Evolutionary conservation across 2,888 invertebrate genomes (phyloP), one percentile per base, ranked within the genome.

Genomic region (Chesias legatella): DNA sequence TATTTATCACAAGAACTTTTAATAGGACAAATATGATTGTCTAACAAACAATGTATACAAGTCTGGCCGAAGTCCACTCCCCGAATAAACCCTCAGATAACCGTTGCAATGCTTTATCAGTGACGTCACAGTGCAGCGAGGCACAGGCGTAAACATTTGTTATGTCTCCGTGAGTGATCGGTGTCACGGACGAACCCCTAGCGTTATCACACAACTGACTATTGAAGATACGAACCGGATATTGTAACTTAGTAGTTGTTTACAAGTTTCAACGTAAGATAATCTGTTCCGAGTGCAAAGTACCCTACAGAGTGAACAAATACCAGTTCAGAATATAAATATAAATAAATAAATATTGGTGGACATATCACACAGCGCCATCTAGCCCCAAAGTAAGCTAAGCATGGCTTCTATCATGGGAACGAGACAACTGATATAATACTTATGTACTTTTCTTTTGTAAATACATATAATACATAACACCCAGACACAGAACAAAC

Each of bases 161-260:
- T 81, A 72, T 67, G 83, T 81, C 79, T 79, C 60, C 40, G 51
- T 65, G 71, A 71, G 69, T 71, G 71, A 79, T 74, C 71, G 79
- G 80, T 83, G 86, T 88, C 86, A 88, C 54, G 86, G 86, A 78
- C 86, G 84, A 86, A 86, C 86, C 86, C 80, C 85, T 79, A 29
- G 42, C 37, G 51, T 79, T 85, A 84, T 85, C 81, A 41, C 21
- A 10, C 57, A 58, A 57, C 61, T 27, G 48, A 38, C 37, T 40
- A 40, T 31, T 20, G 17, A 22, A 53, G 53, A 57, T 53, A 54
- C 53, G 59, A 75, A 63, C 61, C 74, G 72, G 75, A 76, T 74
- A 74, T 73, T 59, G 49, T 45, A 58, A 48, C 13, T 55, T 46
- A 51, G 48, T 33, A 38, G 31, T 40, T 54, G 43, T 48, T 48